These are phyloP conservation scores for Kryptopterus vitreolus DNA, from an alignment of 2,797 vertebrate species.

Conservation along the genomic window DNA sequence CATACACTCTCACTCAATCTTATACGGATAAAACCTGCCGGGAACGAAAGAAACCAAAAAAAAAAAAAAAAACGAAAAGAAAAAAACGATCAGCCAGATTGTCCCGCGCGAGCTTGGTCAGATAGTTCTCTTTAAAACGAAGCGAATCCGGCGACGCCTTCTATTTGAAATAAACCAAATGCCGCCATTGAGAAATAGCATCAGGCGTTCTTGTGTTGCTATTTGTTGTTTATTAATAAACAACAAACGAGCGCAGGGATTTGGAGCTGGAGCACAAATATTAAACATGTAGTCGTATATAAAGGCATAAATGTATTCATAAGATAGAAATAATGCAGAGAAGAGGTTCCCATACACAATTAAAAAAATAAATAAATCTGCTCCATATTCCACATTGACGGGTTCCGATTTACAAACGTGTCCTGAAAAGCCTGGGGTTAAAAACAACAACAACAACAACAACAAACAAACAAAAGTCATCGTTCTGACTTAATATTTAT, in stretches of 20 bases:
- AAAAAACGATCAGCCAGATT: slow-evolving; percentile 30
- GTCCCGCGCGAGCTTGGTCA: neutral
- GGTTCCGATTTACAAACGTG: neutral
- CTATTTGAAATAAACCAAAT: too few species aligned
- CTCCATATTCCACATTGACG: neutral
- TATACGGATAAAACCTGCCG: slow-evolving; percentile 20
- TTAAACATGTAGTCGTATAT: too few species aligned
- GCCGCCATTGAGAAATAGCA: too few species aligned
- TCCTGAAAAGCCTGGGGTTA: neutral
- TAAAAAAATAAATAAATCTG: neutral
- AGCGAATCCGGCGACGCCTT: neutral
- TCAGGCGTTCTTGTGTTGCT: neutral
- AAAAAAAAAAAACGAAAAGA: too few species aligned
- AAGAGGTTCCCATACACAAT: too few species aligned
- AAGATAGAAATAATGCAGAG: too few species aligned
- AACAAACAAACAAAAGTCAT: too few species aligned
- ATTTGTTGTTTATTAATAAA: neutral
- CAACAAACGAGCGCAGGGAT: neutral
- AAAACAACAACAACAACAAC: neutral
- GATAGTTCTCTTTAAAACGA: neutral
- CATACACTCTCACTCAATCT: slow-evolving; percentile 39
- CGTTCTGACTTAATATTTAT: too few species aligned
- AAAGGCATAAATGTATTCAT: too few species aligned
- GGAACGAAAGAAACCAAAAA: too few species aligned
- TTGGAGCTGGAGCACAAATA: neutral